Evolutionary conservation across 2,888 invertebrate genomes (phyloP), one percentile per base, ranked within the genome.

Genomic region (Amphimallon solstitiale): DNA sequence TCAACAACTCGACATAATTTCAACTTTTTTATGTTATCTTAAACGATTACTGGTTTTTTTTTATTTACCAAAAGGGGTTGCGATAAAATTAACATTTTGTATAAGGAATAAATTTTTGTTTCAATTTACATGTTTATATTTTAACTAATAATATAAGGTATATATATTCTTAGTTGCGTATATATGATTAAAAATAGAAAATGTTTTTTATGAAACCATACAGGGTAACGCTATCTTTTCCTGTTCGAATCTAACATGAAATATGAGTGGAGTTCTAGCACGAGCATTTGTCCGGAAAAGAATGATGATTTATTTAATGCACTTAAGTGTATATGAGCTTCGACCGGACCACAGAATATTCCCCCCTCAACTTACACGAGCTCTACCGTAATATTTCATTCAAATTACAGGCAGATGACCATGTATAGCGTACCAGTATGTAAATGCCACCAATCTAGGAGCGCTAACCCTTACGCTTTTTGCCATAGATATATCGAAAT

Each of bases 391-490:
- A 54, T 54, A 54, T 54, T 54, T 54, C 54, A 54, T 54, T 40
- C 40, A 40, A 54, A 54, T 54, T 54, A 34, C 54, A 54, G n/a
- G 51, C 63, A 52, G 63, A 63, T 63, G 54, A 54, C 63, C 63
- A 19, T 63, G 15, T 38, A 48, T 17, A 52, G 52, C 54, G 52
- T 63, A 54, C 40, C 54, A 54, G 54, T 45, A 63, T 63, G 63
- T 63, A 63, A 63, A 63, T 63, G 63, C 43, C 29, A 9, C 38
- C 37, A 38, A 19, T 37, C 48, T 48, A 43, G 59, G 59, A 45
- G 15, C 6, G 75, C 77, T 79, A 80, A 79, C 79, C 80, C 80
- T 79, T 79, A 73, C 74, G 76, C 75, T 74, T 72, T 71, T 71
- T 72, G 23, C 54, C 54, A 38, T 34, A 14, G 12, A 54, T 70